Conservation (phyloP, 2,113 vertebrate genomes). For the western clawed frog (Xenopus tropicalis) region DNA sequence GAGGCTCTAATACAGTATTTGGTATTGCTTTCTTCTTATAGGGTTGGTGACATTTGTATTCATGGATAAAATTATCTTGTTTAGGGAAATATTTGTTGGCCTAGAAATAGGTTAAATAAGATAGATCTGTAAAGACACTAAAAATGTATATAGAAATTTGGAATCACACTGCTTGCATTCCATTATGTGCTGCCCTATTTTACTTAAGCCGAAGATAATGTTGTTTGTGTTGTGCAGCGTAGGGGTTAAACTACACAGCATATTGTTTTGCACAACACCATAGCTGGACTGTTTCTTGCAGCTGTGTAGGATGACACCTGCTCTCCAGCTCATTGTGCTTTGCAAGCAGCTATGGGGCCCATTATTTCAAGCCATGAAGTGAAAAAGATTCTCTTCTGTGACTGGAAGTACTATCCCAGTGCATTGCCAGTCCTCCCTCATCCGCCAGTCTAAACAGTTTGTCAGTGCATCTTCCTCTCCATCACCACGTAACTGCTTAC, state of each 20-base stretch:
- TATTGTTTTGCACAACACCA: background rate
- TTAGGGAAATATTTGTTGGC: no score
- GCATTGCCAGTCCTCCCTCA: background rate
- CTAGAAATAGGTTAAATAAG: no score
- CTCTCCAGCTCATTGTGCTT: background rate
- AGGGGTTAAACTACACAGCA: background rate
- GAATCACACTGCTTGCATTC: no score
- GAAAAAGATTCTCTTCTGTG: background rate
- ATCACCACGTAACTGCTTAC: background rate
- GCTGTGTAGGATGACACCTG: background rate
- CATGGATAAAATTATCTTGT: no score
- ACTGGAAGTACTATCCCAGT: background rate
- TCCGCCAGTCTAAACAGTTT: background rate
- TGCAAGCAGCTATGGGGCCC: background rate
- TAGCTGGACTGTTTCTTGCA: background rate
- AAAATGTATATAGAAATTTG: no score
- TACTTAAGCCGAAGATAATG: no score
- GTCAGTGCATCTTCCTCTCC: background rate
- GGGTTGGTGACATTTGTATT: no score
- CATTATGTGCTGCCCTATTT: no score
- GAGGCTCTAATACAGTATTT: no score
- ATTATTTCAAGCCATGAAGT: background rate
- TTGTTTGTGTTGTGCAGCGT: background rate
- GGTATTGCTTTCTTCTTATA: no score
- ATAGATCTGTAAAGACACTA: no score